Base-by-base conservation (phyloP, 2,888 invertebrate species). In the Aspidiotus rigidus region DNA sequence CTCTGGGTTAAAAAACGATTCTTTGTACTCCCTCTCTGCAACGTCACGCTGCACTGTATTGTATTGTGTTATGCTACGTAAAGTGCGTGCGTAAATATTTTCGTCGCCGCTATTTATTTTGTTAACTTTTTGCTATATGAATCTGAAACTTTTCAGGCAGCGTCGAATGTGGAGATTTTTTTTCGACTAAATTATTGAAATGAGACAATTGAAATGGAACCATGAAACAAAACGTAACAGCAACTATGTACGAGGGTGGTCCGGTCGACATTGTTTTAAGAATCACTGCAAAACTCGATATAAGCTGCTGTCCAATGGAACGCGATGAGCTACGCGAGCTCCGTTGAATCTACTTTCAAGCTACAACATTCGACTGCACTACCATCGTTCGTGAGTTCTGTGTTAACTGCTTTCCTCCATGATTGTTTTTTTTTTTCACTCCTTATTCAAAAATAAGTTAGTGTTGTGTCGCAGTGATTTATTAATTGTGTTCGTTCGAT, bases 291-390 rank as follows among this genome's bases (percentile, higher is more conserved):
- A 53, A 66, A 64, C 41, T 56, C 11, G 40, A 66, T 56, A 57
- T 57, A 66, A 66, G 66, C 66, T 28, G 28, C 28, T 44, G 44
- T 59, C 66, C 66, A 66, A 66, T 66, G 57, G 66, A 66, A 66
- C 66, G 57, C 66, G 57, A 17, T 53, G 57, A 66, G 59, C 66
- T 17, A 42, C 16, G 56, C 64, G 41, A 55, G 64, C 64, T 64
- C 40, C 15, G 39, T 66, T 49, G n/a, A 13, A 66, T 57, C 66
- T 66, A 28, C 28, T 3, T 28, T 28, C 28, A 28, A 28, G 28
- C 28, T 28, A 57, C 66, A 66, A 57, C 66, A 28, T 28, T 28
- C 28, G 28, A 3, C 28, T 28, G 28, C 28, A 3, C 28, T 66
- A 44, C 66, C 57, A 57, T 17, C 41, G 39, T 28, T 56, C 56